Conservation (phyloP, 37 sponge, comb jelly and placozoan genomes). For the Chondrosia reniformis region DNA sequence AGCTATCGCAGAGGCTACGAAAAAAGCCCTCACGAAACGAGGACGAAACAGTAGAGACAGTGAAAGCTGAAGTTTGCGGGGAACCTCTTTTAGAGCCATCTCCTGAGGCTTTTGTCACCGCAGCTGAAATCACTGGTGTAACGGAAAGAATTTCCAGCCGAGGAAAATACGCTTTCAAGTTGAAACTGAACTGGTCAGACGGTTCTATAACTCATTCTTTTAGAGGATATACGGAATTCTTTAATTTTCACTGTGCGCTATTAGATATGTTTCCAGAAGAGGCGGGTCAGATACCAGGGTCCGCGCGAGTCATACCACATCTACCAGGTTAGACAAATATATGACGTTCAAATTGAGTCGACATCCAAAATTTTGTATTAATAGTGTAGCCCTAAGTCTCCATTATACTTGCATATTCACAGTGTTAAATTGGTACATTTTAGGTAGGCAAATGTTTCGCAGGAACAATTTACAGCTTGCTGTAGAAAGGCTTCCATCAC, state of each 20-base stretch:
- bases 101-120: constrained; percentile 1
- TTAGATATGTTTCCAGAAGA: constrained; percentile 74
- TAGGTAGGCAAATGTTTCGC: constrained; percentile 64
- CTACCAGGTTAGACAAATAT: constrained; percentile 59
- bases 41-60: too few relatives aligned
- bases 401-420: too few relatives aligned
- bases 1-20: too few relatives aligned
- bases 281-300: constrained; percentile 42
- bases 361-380: too few relatives aligned
- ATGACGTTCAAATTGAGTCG: too few relatives aligned
- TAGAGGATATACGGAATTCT: constrained; percentile 75
- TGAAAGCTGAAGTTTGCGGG: not conserved
- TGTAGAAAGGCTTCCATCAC: constrained; percentile 51
- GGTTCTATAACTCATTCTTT: constrained; percentile 32
- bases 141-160: not conserved
- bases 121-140: constrained; percentile 24
- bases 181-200: constrained; percentile 66
- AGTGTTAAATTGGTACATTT: too few relatives aligned
- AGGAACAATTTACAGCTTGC: constrained; percentile 60
- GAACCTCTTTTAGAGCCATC: not conserved
- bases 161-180: constrained; percentile 42
- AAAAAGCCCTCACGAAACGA: too few relatives aligned
- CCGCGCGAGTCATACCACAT: constrained; percentile 51
- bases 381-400: too few relatives aligned
- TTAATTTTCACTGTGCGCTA: constrained; percentile 77